Evolutionary conservation across 2,797 vertebrate species (phyloP), one percentile per base, ranked within the genome.

Genomic region (Neoniphon sammara): DNA sequence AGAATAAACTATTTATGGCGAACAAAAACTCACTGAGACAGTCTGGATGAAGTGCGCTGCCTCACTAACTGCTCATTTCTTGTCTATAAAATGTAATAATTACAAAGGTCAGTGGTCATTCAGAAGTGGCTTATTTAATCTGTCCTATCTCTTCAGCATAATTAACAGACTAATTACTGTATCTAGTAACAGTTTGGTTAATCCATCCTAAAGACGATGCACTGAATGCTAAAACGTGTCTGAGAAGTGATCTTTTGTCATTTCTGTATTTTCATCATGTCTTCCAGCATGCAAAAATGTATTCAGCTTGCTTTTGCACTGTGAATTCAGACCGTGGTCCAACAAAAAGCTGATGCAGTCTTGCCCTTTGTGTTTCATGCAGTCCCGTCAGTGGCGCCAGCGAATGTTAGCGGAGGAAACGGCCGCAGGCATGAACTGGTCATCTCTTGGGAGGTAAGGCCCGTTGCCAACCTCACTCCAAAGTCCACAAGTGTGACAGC

Each of bases 401-500:
- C 94, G 17, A 99, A 97, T 0, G 98, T 98, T 5, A 97, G 97
- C 14, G 98, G 98, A 70, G 96, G 96, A 77, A 98, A 96, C 12
- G 98, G 98, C 85, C 96, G 97, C 63, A 86, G 96, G 74, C 95
- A 98, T 52, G 97, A 99, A 86, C 90, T 99, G 89, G 97, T 99
- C 91, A 99, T 99, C 87, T 97, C 96, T 3, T 99, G 98, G 98
- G 98, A 99, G 97, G 98, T 99, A 94, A 93, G 94, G 74, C 70
- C 83, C 49, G 52, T 54, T 55, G 62, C 75, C 68, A 73, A 44
- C 53, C n/a, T 64, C 39, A 12, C 4, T 73, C 54, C 58, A 69
- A 2, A 59, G 65, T 42, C 25, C 25, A 69, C 23, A 39, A 58
- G n/a, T 54, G 10, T 74, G 49, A 66, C 27, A 60, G 46, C 46